A percentile compares a stretch with the other conserved stretches of the same genome.
phyloP scores from a whole-genome alignment of 2,113 vertebrate species.

The Acanthisitta chloris region DNA sequence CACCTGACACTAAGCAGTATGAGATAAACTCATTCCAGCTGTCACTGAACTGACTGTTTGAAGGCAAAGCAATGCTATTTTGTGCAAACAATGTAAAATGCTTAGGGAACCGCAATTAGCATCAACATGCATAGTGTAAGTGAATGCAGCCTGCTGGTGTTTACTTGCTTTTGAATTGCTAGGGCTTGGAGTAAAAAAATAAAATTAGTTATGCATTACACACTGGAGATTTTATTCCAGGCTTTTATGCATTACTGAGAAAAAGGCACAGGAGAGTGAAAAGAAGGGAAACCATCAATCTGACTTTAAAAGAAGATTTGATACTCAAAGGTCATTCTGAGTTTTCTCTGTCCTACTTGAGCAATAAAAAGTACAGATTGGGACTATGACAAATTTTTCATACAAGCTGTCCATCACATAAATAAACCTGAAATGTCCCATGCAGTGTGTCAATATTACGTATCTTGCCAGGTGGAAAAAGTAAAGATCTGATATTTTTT shows the following conservation, averaged over 20 bases:
- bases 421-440: background rate
- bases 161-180: conserved; percentile 66
- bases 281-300: background rate
- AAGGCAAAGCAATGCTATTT: conserved; percentile 69
- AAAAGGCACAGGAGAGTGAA: conserved; percentile 23
- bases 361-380: background rate
- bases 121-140: conserved; percentile 66
- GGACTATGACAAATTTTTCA: background rate
- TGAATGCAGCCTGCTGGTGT: conserved; percentile 75
- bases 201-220: conserved; percentile 49
- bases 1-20: conserved; percentile 73
- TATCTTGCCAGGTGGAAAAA: background rate
- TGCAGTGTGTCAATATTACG: background rate
- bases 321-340: background rate
- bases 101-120: conserved; percentile 74
- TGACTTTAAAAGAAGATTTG: background rate
- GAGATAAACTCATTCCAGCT: conserved; percentile 70
- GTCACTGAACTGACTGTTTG: conserved; percentile 67
- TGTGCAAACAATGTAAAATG: conserved; percentile 74
- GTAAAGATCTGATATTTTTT: background rate
- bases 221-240: conserved; percentile 44
- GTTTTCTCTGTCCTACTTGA: background rate
- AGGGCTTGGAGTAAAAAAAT: conserved; percentile 56
- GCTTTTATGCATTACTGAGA: background rate
- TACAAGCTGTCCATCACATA: background rate